Percentiles rank a stretch among this genome's conserved stretches.
phyloP scores from a whole-genome alignment of 2,888 invertebrate species.

The Tipula vernalis region DNA sequence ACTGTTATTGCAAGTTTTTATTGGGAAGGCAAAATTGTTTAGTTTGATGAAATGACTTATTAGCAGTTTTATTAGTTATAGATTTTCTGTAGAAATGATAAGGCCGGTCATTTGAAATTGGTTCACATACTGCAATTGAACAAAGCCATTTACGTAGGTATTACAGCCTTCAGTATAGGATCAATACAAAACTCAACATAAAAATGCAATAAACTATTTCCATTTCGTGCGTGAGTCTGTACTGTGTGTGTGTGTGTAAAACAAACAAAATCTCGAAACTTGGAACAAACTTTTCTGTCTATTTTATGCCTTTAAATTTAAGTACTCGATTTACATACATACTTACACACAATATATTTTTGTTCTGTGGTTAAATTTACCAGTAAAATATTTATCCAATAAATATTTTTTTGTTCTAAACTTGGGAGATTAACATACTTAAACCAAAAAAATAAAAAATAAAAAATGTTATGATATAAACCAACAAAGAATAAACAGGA shows the following conservation, averaged over 20 bases:
- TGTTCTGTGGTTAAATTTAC: background rate
- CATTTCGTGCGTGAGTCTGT: no score
- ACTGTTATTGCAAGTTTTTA: no score
- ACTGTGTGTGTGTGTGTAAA: background rate
- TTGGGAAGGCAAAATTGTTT: no score
- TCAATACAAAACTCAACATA: background rate
- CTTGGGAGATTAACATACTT: background rate
- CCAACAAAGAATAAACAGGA: background rate
- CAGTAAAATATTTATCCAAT: background rate
- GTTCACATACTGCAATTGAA: no score
- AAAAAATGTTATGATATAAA: background rate
- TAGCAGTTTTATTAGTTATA: no score
- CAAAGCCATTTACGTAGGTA: no score
- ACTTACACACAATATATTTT: background rate
- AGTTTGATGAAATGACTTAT: no score
- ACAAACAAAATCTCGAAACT: background rate
- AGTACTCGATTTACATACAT: background rate
- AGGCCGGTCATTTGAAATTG: no score
- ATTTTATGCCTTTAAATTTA: background rate
- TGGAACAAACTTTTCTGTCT: background rate
- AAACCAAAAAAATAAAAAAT: background rate
- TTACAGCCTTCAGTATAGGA: background rate
- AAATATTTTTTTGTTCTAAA: background rate
- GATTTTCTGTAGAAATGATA: no score
- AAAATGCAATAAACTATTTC: no score